Evolutionary conservation across 2,797 vertebrate genomes (phyloP), one percentile per base, ranked within the genome.

Genomic region (Acrocephalus scirpaceus): DNA sequence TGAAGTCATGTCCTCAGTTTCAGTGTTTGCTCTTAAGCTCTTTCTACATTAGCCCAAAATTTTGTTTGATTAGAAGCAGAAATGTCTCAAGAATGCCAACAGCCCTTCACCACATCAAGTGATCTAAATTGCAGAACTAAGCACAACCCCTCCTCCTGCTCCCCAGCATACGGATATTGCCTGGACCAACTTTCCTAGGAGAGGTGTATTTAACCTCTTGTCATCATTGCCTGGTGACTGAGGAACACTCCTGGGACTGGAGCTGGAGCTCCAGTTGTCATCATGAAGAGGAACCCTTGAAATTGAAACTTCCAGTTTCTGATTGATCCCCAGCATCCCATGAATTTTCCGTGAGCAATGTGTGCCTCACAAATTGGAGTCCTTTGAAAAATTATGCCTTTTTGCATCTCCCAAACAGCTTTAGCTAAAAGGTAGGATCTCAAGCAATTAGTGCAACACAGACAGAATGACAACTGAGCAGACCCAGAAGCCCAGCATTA

Each of bases 401-500:
- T 94, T 93, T 91, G 72, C 53, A 77, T 94, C 65, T 83, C 79
- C 50, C 69, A 86, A 88, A 71, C 78, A 91, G 87, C 75, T 94
- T 88, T 67, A 86, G 69, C 48, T 83, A 61, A 88, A 92, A 88
- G 57, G 29, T 75, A 92, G 61, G 57, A 71, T 91, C 81, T 90
- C 74, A 71, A 44, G 78, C 61, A 94, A 83, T 95, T 80, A 95
- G 34, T 69, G 61, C 61, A 79, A 50, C 81, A 80, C 30, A 96
- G 94, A 69, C 89, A 90, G 70, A 57, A 87, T 88, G 93, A 90
- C 75, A 91, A 57, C 85, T 96, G 94, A 96, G 81, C 69, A 91
- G 93, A 91, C 16, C 67, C 93, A 91, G 91, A 95, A 95, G 42
- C 57, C 53, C 57, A 77, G 34, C 19, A 61, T 78, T 86, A 80